A percentile compares a stretch with the other conserved stretches of the same genome.
Evolutionary conservation across 2,113 vertebrate species (phyloP).

Genomic region (Gymnobelideus leadbeateri): DNA sequence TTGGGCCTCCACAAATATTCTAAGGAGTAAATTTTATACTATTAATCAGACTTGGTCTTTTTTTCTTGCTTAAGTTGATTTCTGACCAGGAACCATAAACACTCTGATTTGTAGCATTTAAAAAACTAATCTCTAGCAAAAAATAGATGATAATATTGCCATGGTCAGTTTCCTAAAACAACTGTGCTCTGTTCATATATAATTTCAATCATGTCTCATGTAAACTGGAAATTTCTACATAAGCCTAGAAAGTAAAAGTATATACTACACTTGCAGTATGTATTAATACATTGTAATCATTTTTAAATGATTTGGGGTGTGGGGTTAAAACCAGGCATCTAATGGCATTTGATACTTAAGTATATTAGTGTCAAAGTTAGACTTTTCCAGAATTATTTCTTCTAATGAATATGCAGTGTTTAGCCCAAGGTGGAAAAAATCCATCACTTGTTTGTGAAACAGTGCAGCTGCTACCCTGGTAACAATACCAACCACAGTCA

Average conservation of each 20-base stretch:
- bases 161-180: neutral
- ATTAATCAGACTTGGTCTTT: neutral
- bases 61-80: neutral
- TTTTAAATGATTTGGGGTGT: neutral
- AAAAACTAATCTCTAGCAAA: neutral
- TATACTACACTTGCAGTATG: neutral
- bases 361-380: neutral
- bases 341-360: neutral
- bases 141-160: neutral
- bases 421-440: conserved; percentile 45
- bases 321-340: conserved; percentile 5
- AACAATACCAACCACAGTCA: conserved; percentile 61
- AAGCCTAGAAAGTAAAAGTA: conserved; percentile 13
- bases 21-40: neutral
- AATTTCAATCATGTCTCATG: neutral
- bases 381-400: conserved; percentile 47
- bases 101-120: neutral
- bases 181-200: conserved; percentile 39
- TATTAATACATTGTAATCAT: neutral
- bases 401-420: conserved; percentile 67
- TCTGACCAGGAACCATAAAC: neutral
- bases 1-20: neutral
- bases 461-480: conserved; percentile 71
- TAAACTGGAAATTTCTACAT: neutral
- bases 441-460: conserved; percentile 66